phyloP scores from a whole-genome alignment of 2,888 invertebrate species.

The Brachypalpus laphriformis region DNA sequence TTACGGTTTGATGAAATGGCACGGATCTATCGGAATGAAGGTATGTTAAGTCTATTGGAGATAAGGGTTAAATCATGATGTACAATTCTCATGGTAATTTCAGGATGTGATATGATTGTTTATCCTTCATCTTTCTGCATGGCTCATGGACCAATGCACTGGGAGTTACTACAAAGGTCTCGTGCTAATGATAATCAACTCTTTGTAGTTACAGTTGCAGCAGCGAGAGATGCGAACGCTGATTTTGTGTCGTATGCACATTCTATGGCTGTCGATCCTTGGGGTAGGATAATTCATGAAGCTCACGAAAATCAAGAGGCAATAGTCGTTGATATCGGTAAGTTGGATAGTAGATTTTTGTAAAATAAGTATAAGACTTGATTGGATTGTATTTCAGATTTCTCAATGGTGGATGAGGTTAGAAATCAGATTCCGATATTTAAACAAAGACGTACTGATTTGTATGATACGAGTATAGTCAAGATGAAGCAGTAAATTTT shows the following conservation, averaged over 20 bases:
- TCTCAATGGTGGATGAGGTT: slow-evolving; percentile 88
- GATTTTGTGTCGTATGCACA: slow-evolving; percentile 97
- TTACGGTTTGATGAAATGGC: slow-evolving; percentile 95
- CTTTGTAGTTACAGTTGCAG: slow-evolving; percentile 92
- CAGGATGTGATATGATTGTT: slow-evolving; percentile 92
- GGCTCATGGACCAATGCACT: slow-evolving; percentile 91
- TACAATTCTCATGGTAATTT: slow-evolving; percentile 9
- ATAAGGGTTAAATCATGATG: not conserved
- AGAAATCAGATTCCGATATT: slow-evolving; percentile 92
- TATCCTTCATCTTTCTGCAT: slow-evolving; percentile 94
- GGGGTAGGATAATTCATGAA: slow-evolving; percentile 86
- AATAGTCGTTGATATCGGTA: slow-evolving; percentile 87
- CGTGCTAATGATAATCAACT: slow-evolving; percentile 95
- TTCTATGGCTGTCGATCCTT: slow-evolving; percentile 92
- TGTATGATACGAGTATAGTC: slow-evolving; percentile 88
- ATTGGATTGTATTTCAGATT: slow-evolving; percentile 84
- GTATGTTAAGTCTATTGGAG: slow-evolving; percentile 77
- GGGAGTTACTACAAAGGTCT: slow-evolving; percentile 92
- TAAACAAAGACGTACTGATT: slow-evolving; percentile 89
- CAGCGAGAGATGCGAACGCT: slow-evolving; percentile 89
- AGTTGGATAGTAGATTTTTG: not conserved
- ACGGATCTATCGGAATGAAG: slow-evolving; percentile 86
- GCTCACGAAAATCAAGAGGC: slow-evolving; percentile 89
- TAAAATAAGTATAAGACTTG: slow-evolving; percentile 9
- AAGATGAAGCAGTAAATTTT: slow-evolving; percentile 25